Percentiles rank a stretch among this genome's conserved stretches.
These are phyloP conservation scores for Calliphora vicina DNA, from an alignment of 1,140 invertebrate species.

Conservation along the genomic window DNA sequence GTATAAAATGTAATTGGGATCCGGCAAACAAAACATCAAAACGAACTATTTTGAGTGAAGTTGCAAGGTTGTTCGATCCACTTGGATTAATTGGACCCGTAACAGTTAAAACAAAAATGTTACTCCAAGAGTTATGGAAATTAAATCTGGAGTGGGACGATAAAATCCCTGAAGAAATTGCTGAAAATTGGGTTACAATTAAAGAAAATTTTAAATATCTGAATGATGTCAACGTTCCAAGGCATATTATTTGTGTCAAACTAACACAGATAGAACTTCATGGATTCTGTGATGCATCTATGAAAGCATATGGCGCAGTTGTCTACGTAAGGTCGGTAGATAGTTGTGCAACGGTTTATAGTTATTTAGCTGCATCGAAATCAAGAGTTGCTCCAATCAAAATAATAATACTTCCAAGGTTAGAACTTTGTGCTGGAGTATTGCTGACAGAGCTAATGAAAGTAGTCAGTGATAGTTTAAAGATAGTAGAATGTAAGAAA, in stretches of 20 bases:
- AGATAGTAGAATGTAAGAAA: too few relatives aligned
- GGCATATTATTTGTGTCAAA: too few relatives aligned
- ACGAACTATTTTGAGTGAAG: constrained; percentile 49
- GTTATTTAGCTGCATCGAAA: not conserved
- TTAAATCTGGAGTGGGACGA: constrained; percentile 56
- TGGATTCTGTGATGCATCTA: too few relatives aligned
- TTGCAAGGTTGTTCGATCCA: constrained; percentile 59
- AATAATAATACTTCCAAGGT: too few relatives aligned
- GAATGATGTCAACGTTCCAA: too few relatives aligned
- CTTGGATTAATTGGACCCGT: constrained; percentile 59
- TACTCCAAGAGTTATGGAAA: constrained; percentile 62
- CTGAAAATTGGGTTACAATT: too few relatives aligned
- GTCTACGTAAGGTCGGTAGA: constrained; percentile 34
- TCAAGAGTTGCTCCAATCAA: constrained; percentile 5
- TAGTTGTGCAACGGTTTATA: not conserved
- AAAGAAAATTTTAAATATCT: too few relatives aligned
- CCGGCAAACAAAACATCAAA: constrained; percentile 44
- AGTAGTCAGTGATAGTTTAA: too few relatives aligned
- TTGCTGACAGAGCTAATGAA: too few relatives aligned
- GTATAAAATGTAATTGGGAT: not conserved
- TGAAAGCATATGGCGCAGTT: too few relatives aligned
- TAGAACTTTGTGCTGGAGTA: too few relatives aligned
- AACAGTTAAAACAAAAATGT: constrained; percentile 57
- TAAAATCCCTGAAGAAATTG: constrained; percentile 12
- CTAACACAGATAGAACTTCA: too few relatives aligned